Evolutionary conservation across 2,797 vertebrate species (phyloP).

Genomic region (Yasuhikotakia modesta): DNA sequence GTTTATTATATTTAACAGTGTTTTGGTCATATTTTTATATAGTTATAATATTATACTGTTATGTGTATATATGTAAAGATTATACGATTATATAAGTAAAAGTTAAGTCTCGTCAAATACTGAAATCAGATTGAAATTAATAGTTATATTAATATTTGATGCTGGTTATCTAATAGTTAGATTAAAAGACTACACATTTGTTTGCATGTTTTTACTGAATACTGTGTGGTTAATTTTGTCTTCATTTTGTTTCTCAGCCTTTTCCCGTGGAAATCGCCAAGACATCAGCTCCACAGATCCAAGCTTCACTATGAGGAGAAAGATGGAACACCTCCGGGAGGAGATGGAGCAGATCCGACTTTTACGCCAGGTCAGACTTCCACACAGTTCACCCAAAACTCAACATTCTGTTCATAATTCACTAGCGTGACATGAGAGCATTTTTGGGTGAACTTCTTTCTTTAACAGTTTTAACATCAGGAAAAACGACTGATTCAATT

Average conservation of each 20-base stretch:
- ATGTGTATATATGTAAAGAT: not conserved
- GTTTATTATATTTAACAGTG: not conserved
- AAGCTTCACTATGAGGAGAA: constrained; percentile 97
- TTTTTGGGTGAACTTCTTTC: no score
- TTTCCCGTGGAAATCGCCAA: constrained; percentile 84
- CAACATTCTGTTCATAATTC: no score
- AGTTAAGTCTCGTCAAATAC: no score
- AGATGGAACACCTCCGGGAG: constrained; percentile 97
- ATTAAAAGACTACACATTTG: no score
- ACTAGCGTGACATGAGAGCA: no score
- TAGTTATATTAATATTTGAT: no score
- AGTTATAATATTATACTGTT: not conserved
- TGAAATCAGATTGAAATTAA: no score
- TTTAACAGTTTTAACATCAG: not conserved
- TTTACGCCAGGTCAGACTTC: constrained; percentile 83
- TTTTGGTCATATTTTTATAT: not conserved
- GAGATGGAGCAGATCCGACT: constrained; percentile 93
- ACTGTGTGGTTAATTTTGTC: not conserved
- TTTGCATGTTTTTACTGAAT: not conserved
- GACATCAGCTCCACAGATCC: constrained; percentile 86
- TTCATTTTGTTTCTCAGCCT: constrained; percentile 74
- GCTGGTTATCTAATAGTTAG: no score
- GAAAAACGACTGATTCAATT: not conserved
- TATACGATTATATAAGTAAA: not conserved
- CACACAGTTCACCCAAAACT: no score